phyloP scores from a whole-genome alignment of 2,888 invertebrate genomes.

The Dynastes tityus region DNA sequence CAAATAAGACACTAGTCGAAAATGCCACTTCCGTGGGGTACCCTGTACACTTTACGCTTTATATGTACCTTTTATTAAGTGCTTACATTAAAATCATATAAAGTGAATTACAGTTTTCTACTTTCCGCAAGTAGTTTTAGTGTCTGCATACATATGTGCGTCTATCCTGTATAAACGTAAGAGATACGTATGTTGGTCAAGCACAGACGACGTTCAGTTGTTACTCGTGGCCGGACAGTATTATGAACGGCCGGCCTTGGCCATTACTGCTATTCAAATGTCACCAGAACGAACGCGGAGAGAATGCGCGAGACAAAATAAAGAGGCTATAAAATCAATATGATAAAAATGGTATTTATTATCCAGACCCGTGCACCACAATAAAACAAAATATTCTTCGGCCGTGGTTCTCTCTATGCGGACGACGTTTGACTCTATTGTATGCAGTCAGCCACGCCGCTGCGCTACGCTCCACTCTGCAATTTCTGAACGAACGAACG shows the following conservation, averaged over 20 bases:
- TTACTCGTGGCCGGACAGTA: conserved; percentile 50
- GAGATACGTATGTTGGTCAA: conserved; percentile 14
- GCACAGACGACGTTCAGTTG: conserved; percentile 23
- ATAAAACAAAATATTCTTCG: conserved; percentile 61
- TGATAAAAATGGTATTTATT: conserved; percentile 67
- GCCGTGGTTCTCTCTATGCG: conserved; percentile 51
- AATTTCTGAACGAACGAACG: conserved; percentile 38
- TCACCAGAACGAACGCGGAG: conserved; percentile 61
- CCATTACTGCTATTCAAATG: conserved; percentile 67
- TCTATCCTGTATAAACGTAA: too few relatives aligned
- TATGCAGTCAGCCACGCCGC: conserved; percentile 32
- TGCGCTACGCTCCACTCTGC: conserved; percentile 26
- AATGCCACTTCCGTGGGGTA: too few relatives aligned
- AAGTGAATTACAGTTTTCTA: too few relatives aligned
- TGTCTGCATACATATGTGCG: too few relatives aligned
- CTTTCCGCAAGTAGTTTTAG: too few relatives aligned
- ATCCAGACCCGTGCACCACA: conserved; percentile 62
- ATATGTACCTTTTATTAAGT: too few relatives aligned
- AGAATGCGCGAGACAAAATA: conserved; percentile 64
- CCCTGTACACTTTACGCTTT: too few relatives aligned
- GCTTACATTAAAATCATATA: too few relatives aligned
- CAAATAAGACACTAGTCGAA: too few relatives aligned
- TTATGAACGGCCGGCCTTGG: conserved; percentile 64
- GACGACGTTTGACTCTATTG: conserved; percentile 50
- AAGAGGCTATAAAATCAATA: conserved; percentile 66